Percentiles rank a stretch among this genome's conserved stretches.
Evolutionary conservation across 2,797 vertebrate species (phyloP).

Genomic region (Gallinago nigripennis): DNA sequence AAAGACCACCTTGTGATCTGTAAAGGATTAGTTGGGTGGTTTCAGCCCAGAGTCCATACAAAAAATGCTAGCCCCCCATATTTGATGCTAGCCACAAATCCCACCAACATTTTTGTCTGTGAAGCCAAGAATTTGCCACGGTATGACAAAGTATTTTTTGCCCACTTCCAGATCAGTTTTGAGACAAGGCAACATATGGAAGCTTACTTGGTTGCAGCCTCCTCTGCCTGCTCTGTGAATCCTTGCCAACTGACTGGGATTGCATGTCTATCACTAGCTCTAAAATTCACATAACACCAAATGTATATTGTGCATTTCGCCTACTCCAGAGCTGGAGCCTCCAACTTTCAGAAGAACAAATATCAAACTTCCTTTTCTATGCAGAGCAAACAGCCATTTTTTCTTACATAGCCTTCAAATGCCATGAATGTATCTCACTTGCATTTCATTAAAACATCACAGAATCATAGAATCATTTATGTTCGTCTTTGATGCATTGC

Average conservation of each 20-base stretch:
- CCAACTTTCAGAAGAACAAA: neutral
- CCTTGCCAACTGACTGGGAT: constrained; percentile 2
- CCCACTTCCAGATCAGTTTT: neutral
- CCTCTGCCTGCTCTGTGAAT: constrained; percentile 33
- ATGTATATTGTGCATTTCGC: neutral
- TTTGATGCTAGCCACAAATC: neutral
- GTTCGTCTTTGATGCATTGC: neutral
- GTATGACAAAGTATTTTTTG: neutral
- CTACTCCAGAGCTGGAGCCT: neutral
- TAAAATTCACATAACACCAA: constrained; percentile 27
- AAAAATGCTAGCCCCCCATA: accelerated
- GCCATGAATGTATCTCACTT: neutral
- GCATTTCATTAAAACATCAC: neutral
- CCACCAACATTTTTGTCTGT: neutral
- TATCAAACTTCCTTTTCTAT: neutral
- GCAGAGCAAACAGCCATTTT: neutral
- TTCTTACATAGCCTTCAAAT: neutral
- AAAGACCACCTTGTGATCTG: neutral
- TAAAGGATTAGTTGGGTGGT: neutral
- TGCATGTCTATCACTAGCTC: constrained; percentile 30
- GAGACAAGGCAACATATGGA: constrained; percentile 44
- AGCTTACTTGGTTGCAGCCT: constrained; percentile 17
- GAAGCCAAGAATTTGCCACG: neutral
- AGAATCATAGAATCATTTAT: neutral
- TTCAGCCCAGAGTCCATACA: neutral